A percentile compares a stretch with the other conserved stretches of the same genome.
Conservation (phyloP, 1,140 invertebrate genomes). For the Papilio glaucus region DNA sequence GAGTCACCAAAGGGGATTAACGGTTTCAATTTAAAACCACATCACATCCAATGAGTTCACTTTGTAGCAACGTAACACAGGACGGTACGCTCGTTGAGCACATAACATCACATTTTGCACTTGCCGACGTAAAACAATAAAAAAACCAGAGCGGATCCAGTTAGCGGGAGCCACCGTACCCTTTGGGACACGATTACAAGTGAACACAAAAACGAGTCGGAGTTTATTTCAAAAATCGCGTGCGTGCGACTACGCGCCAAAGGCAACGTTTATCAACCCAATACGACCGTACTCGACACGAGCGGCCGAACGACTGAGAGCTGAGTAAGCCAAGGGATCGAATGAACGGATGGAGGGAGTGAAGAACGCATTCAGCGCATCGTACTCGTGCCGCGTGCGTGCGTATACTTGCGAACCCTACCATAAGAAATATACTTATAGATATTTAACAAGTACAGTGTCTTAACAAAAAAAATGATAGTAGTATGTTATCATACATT, state of each 20-base stretch:
- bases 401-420: conserved; percentile 47
- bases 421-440: conserved; percentile 45
- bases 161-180: conserved; percentile 52
- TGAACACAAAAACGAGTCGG: conserved; percentile 60
- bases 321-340: conserved; percentile 58
- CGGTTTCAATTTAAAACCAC: conserved; percentile 73
- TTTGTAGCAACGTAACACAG: conserved; percentile 70
- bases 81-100: conserved; percentile 68
- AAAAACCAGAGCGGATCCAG: conserved; percentile 63
- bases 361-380: conserved; percentile 69
- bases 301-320: conserved; percentile 71
- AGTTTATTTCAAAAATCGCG: conserved; percentile 62
- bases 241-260: conserved; percentile 63
- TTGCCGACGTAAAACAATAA: conserved; percentile 62
- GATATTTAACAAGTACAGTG: conserved; percentile 43
- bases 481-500: too few species aligned
- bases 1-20: conserved; percentile 53
- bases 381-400: conserved; percentile 56
- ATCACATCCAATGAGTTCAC: conserved; percentile 72
- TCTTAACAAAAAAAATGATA: not conserved
- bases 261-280: conserved; percentile 35
- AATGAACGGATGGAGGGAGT: conserved; percentile 56
- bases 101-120: conserved; percentile 80
- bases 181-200: conserved; percentile 51
- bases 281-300: conserved; percentile 56